Percentiles rank a stretch among this genome's conserved stretches.
Conservation (phyloP, 2,888 invertebrate genomes). For the Trissonchulus sp. region DNA sequence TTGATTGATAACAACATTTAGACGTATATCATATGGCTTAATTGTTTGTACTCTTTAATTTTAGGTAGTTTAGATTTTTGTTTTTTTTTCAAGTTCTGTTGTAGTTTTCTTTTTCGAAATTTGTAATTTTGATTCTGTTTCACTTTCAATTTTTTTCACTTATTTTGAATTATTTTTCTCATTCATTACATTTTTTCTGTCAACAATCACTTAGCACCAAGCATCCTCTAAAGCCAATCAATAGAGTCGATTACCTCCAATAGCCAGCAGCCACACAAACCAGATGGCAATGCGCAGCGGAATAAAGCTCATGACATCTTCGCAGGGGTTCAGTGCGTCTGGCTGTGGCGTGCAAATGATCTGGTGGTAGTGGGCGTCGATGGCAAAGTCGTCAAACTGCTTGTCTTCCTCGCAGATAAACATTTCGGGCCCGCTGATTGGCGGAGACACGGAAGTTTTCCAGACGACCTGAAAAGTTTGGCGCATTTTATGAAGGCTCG, state of each 20-base stretch:
- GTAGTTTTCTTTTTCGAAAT: too few relatives aligned
- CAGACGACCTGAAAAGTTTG: too few relatives aligned
- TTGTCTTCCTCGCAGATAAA: not conserved
- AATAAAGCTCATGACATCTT: constrained; percentile 77
- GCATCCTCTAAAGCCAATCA: too few relatives aligned
- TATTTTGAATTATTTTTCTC: too few relatives aligned
- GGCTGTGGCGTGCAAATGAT: constrained; percentile 67
- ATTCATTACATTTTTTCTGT: too few relatives aligned
- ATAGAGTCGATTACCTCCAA: constrained; percentile 81
- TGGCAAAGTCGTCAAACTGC: not conserved
- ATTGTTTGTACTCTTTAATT: not conserved
- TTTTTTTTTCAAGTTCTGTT: not conserved
- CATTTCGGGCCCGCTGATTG: not conserved
- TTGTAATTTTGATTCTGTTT: too few relatives aligned
- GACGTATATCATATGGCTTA: not conserved
- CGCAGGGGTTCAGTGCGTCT: constrained; percentile 77
- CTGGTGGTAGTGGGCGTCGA: constrained; percentile 25
- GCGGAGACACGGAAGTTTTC: not conserved
- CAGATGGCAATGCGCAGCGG: constrained; percentile 90
- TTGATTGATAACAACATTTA: not conserved
- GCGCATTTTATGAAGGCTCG: too few relatives aligned
- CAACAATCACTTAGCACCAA: too few relatives aligned
- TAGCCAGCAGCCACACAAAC: constrained; percentile 88
- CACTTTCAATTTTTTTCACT: too few relatives aligned
- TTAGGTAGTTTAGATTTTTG: not conserved